Conservation (phyloP, 2,113 vertebrate genomes). For the Campylomormyrus tamandua region DNA sequence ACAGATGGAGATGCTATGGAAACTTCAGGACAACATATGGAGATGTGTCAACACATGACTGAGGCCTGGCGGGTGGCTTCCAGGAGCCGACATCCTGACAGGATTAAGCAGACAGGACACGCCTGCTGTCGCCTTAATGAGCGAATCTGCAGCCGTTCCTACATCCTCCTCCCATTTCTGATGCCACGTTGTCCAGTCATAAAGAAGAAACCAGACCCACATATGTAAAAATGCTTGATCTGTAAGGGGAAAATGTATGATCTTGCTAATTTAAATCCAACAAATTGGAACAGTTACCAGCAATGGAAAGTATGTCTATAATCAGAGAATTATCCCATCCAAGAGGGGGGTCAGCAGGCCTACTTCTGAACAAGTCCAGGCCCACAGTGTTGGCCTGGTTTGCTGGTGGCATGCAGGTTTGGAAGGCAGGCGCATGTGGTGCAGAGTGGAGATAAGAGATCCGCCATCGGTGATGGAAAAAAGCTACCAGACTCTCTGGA, state of each 20-base stretch:
- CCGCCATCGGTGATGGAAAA: neutral
- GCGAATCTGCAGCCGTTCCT: neutral
- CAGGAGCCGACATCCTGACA: neutral
- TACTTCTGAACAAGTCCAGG: neutral
- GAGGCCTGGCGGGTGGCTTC: neutral
- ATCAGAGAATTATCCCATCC: constrained; percentile 19
- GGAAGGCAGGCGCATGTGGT: neutral
- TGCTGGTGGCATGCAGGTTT: neutral
- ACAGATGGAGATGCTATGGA: neutral
- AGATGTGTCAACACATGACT: neutral
- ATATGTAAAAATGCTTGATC: constrained; percentile 41
- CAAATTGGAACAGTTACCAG: constrained; percentile 41
- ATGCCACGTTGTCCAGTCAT: neutral
- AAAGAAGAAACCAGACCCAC: constrained; percentile 39
- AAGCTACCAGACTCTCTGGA: neutral
- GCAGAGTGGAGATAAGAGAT: neutral
- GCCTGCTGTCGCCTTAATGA: neutral
- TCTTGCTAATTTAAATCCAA: constrained; percentile 50
- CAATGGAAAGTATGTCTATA: constrained; percentile 53
- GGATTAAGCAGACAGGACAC: neutral
- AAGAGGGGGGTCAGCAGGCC: neutral
- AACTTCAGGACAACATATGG: neutral
- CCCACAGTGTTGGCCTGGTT: neutral
- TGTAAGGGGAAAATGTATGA: constrained; percentile 44
- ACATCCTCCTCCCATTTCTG: neutral